These are phyloP conservation scores for Adineta ricciae DNA, from an alignment of 2,888 invertebrate species.

Conservation along the genomic window DNA sequence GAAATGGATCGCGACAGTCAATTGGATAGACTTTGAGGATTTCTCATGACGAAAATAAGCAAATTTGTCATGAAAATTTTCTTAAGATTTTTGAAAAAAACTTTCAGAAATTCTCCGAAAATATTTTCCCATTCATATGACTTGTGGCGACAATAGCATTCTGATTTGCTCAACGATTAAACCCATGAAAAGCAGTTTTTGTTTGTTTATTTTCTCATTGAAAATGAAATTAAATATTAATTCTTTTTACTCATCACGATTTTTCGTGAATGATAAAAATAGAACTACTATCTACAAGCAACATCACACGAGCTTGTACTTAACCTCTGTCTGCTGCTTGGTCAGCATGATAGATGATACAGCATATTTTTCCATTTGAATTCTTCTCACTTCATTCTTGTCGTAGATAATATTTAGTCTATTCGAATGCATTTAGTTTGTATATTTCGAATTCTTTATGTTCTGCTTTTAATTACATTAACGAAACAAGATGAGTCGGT, in stretches of 20 bases:
- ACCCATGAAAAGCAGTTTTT: neutral
- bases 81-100: neutral
- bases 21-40: neutral
- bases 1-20: neutral
- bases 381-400: too few species aligned
- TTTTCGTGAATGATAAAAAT: too few species aligned
- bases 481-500: neutral
- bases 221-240: too few species aligned
- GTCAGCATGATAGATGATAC: neutral
- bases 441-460: neutral
- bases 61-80: neutral
- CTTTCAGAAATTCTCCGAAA: too few species aligned
- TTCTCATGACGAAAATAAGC: neutral
- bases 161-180: neutral
- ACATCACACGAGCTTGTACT: too few species aligned
- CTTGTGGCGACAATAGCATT: conserved; percentile 23
- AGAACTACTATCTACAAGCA: too few species aligned
- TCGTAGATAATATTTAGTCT: too few species aligned
- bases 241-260: too few species aligned
- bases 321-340: neutral
- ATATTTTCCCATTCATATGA: conserved; percentile 1
- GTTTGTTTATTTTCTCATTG: neutral
- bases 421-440: neutral
- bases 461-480: neutral
- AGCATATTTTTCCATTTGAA: neutral